Conservation (phyloP, 2,113 vertebrate genomes). For the Bufo bufo region DNA sequence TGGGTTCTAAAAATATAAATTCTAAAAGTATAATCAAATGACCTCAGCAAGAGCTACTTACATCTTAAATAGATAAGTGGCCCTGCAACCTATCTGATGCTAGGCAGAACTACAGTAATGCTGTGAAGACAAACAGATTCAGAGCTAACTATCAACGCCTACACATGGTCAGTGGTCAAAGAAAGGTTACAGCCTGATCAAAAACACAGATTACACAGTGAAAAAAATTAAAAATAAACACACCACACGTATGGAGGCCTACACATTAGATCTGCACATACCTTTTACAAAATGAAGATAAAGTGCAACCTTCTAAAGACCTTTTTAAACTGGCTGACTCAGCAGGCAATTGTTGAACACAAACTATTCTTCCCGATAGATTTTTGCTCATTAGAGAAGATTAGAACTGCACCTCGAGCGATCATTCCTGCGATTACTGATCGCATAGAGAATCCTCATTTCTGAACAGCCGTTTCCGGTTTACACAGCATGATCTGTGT, state of each 20-base stretch:
- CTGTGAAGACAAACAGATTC: conserved; percentile 9
- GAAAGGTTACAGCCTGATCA: neutral
- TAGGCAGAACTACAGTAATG: neutral
- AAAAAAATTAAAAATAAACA: neutral
- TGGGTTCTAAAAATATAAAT: conserved; percentile 47
- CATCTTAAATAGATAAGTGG: conserved; percentile 7
- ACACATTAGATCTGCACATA: no score
- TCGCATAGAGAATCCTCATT: no score
- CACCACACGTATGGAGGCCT: neutral
- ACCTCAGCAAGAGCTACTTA: conserved; percentile 28
- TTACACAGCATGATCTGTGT: no score
- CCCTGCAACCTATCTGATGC: conserved; percentile 9
- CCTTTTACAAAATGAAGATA: neutral
- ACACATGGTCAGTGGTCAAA: neutral
- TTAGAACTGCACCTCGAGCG: no score
- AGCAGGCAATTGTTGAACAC: no score
- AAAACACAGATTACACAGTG: neutral
- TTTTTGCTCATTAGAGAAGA: no score
- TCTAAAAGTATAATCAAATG: conserved; percentile 41
- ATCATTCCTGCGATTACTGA: no score
- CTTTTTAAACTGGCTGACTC: no score
- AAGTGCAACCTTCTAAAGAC: no score
- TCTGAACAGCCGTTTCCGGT: no score
- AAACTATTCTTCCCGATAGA: no score
- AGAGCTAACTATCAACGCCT: neutral